These are phyloP conservation scores for Arion vulgaris DNA, from an alignment of 1,140 invertebrate genomes.

Conservation along the genomic window DNA sequence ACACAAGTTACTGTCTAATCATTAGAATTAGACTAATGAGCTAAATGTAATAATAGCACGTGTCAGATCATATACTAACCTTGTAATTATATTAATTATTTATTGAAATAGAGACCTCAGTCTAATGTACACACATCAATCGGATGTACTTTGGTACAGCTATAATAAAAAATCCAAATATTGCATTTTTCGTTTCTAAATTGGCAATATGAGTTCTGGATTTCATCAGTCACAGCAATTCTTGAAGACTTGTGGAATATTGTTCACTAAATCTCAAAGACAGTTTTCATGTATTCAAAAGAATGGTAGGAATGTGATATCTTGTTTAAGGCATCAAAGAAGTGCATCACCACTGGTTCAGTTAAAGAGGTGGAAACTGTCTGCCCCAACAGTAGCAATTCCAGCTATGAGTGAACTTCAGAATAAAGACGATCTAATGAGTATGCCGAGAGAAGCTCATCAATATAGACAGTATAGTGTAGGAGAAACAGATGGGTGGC, in stretches of 20 bases:
- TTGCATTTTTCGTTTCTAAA: too few species aligned
- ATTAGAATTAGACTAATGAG: too few species aligned
- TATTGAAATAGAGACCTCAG: too few species aligned
- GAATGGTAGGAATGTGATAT: not conserved
- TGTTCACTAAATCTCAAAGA: not conserved
- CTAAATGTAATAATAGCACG: too few species aligned
- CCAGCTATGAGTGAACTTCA: not conserved
- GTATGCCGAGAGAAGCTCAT: not conserved
- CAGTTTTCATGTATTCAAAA: not conserved
- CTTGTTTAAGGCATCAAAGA: not conserved
- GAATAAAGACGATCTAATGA: not conserved
- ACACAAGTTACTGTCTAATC: too few species aligned
- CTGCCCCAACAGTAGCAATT: not conserved
- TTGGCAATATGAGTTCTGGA: not conserved
- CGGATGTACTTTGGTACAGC: too few species aligned
- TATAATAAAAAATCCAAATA: too few species aligned
- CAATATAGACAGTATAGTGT: not conserved
- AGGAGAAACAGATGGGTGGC: slow-evolving; percentile 40
- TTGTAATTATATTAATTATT: too few species aligned
- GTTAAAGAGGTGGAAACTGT: not conserved
- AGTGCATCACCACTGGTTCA: not conserved
- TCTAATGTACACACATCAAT: too few species aligned
- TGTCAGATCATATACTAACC: too few species aligned
- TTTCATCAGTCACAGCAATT: not conserved
- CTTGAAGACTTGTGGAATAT: not conserved